phyloP scores from a whole-genome alignment of 1,140 invertebrate species.

The Ceratina calcarata region DNA sequence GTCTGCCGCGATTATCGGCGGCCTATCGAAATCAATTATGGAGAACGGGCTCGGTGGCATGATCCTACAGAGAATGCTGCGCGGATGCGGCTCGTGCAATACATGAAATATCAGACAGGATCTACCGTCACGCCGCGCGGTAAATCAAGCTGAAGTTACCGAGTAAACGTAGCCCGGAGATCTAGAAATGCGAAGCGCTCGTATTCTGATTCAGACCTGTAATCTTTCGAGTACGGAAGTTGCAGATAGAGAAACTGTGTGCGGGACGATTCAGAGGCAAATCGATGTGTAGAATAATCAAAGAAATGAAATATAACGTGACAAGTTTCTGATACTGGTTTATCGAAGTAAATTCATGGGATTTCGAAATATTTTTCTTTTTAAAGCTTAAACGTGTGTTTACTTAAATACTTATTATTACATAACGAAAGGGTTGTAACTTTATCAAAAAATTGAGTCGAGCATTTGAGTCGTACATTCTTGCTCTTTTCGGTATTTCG shows the following conservation, averaged over 20 bases:
- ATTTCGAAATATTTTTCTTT: too few relatives aligned
- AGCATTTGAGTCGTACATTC: neutral
- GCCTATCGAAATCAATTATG: slow-evolving; percentile 46
- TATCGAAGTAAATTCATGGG: neutral
- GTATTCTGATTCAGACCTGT: slow-evolving; percentile 59
- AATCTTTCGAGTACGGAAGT: slow-evolving; percentile 59
- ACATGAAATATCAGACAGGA: slow-evolving; percentile 60
- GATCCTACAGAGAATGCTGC: slow-evolving; percentile 46
- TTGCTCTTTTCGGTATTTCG: slow-evolving; percentile 41
- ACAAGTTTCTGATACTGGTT: neutral
- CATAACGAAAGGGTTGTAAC: too few relatives aligned
- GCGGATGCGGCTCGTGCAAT: slow-evolving; percentile 40
- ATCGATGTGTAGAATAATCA: neutral
- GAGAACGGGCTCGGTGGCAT: neutral
- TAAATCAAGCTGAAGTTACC: slow-evolving; percentile 59
- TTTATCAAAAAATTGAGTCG: neutral
- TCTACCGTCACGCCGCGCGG: slow-evolving; percentile 50
- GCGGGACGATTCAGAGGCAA: slow-evolving; percentile 46
- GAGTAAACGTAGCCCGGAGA: slow-evolving; percentile 52
- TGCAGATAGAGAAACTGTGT: slow-evolving; percentile 45
- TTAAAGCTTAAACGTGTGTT: too few relatives aligned
- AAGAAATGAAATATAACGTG: neutral
- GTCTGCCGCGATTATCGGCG: neutral
- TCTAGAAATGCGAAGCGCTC: slow-evolving; percentile 64
- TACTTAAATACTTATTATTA: too few relatives aligned